Evolutionary conservation across 2,888 invertebrate genomes (phyloP).

Genomic region (Himalopsyche tibetana): DNA sequence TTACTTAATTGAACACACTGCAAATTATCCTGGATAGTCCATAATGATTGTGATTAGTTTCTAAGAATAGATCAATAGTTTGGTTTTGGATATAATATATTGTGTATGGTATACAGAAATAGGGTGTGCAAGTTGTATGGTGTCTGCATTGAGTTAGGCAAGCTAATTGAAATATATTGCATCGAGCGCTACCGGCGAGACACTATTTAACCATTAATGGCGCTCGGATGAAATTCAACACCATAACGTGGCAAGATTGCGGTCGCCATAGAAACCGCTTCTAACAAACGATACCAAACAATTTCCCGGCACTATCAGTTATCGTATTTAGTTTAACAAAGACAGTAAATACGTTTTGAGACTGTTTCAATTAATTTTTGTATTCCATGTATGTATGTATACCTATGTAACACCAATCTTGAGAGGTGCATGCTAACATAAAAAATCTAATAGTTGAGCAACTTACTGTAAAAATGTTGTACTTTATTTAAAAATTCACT

Average conservation of each 20-base stretch:
- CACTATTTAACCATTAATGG: constrained; percentile 65
- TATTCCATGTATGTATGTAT: too few relatives aligned
- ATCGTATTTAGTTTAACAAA: too few relatives aligned
- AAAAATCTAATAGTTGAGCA: too few relatives aligned
- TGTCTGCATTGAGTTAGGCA: constrained; percentile 5
- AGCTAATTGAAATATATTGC: constrained; percentile 65
- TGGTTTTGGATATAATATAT: neutral
- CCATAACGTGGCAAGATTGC: constrained; percentile 49
- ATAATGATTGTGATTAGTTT: constrained; percentile 27
- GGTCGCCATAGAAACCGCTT: constrained; percentile 45
- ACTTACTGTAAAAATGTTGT: too few relatives aligned
- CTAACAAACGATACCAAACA: constrained; percentile 39
- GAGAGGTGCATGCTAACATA: too few relatives aligned
- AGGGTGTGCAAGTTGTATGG: neutral
- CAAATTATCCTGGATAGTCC: neutral
- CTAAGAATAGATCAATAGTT: constrained; percentile 2
- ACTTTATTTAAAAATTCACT: too few relatives aligned
- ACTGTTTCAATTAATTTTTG: too few relatives aligned
- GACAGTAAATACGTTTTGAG: too few relatives aligned
- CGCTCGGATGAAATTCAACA: constrained; percentile 54
- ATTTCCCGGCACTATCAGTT: neutral
- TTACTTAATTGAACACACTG: too few relatives aligned
- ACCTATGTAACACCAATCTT: too few relatives aligned
- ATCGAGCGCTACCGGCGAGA: constrained; percentile 54
- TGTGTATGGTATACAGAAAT: neutral